Conservation (phyloP, 2,797 vertebrate genomes). For the Cheirogaleus major region DNA sequence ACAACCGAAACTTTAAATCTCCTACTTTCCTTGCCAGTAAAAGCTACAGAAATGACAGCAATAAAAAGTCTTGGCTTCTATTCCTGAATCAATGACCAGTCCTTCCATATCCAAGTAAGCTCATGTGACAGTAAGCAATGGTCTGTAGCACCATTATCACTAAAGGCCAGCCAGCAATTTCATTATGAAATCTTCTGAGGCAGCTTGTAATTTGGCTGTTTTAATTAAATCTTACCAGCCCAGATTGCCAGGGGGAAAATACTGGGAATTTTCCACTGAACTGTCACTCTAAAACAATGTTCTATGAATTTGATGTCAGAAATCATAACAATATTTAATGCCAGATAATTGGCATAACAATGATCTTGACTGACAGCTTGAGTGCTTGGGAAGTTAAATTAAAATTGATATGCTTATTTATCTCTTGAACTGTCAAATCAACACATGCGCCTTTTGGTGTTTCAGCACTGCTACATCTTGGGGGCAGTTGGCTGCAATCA, state of each 20-base stretch:
- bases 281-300: conserved; percentile 41
- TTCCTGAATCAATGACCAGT: conserved; percentile 48
- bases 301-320: conserved; percentile 59
- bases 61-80: conserved; percentile 60
- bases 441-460: background rate
- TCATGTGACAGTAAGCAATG: conserved; percentile 53
- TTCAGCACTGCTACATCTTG: background rate
- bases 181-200: conserved; percentile 64
- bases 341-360: conserved; percentile 14
- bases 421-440: conserved; percentile 51
- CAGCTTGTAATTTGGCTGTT: conserved; percentile 55
- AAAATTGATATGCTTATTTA: conserved; percentile 33
- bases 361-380: conserved; percentile 52
- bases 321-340: conserved; percentile 61
- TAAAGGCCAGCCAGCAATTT: conserved; percentile 55
- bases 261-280: conserved; percentile 64
- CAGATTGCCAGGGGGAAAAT: conserved; percentile 39
- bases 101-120: conserved; percentile 49
- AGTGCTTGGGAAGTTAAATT: conserved; percentile 57
- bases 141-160: conserved; percentile 51
- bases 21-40: conserved; percentile 43
- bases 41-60: conserved; percentile 49
- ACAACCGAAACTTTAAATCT: conserved; percentile 63
- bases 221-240: conserved; percentile 62
- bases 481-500: background rate